Evolutionary conservation across 2,797 vertebrate species (phyloP).

Genomic region (Antrozous pallidus): DNA sequence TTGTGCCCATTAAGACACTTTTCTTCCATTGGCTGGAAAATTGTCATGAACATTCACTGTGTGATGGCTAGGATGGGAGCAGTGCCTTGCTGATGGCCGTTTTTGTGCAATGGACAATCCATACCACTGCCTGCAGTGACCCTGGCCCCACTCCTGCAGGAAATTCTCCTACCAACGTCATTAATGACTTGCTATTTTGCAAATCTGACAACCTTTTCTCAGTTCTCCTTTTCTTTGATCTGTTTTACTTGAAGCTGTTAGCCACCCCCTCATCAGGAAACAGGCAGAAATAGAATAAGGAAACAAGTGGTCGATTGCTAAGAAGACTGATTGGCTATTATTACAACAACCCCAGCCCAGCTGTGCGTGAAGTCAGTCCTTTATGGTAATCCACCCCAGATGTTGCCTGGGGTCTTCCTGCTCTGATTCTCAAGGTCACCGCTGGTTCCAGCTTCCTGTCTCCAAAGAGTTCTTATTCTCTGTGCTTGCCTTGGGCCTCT

Average conservation of each 20-base stretch:
- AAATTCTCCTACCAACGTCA: not conserved
- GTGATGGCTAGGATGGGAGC: not conserved
- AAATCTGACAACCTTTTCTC: not conserved
- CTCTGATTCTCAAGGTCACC: not conserved
- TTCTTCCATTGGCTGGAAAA: not conserved
- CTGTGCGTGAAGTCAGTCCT: not conserved
- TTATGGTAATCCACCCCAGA: not conserved
- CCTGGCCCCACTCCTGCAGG: not conserved
- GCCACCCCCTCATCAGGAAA: not conserved
- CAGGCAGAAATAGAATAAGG: not conserved
- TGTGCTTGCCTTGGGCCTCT: not conserved
- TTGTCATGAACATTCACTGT: too few relatives aligned
- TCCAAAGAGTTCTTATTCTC: not conserved
- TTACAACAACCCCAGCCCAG: not conserved
- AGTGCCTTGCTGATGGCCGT: not conserved
- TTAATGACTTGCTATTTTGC: not conserved
- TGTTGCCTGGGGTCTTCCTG: not conserved
- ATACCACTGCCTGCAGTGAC: not conserved
- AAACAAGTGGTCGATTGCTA: not conserved
- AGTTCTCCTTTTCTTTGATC: not conserved
- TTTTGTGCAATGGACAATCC: not conserved
- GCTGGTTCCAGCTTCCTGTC: not conserved
- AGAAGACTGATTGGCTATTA: not conserved
- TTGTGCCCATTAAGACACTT: not conserved
- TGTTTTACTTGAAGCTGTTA: not conserved